Evolutionary conservation across 2,113 vertebrate genomes (phyloP), one percentile per base, ranked within the genome.

Genomic region (Nansenia antarctica): DNA sequence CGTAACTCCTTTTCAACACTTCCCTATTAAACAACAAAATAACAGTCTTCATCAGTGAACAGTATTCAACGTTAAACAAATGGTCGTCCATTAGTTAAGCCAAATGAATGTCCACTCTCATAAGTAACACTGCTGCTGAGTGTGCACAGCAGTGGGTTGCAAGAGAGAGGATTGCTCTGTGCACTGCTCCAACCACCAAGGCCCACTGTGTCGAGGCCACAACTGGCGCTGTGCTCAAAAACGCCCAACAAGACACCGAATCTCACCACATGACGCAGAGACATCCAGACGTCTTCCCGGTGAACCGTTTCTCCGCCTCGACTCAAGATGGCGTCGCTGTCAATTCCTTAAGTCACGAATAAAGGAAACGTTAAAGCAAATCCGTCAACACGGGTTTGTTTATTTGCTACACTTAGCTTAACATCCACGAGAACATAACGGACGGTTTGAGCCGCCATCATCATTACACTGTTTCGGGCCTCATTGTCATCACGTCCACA

Each of bases 401-500:
- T 42, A 42, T 42, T 15, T 42, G 18, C 11, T 5, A 2, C 11
- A 42, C 14, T n/a, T 39, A 39, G 37, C 37, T 39, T n/a, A n/a
- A n/a, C n/a, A n/a, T n/a, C n/a, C n/a, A n/a, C n/a, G n/a, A n/a
- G n/a, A n/a, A n/a, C n/a, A n/a, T n/a, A n/a, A n/a, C n/a, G n/a
- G n/a, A n/a, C n/a, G 15, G 37, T 12, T 24, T 20, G 6, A 31
- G n/a, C n/a, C n/a, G 9, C 0, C 18, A 31, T 18, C 14, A 9
- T 32, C 7, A 6, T n/a, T 3, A 8, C 5, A 9, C 45, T 91
- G 90, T 91, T 5, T 35, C 89, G 88, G 88, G 85, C 70, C 80
- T 90, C 89, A 91, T 91, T 91, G 90, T 74, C 90, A 90, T 86
- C 67, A 1, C 49, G n/a, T n/a, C n/a, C 62, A 87, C 67, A 1